These are phyloP conservation scores for Myioborus miniatus DNA, from an alignment of 2,797 vertebrate genomes.

Conservation along the genomic window DNA sequence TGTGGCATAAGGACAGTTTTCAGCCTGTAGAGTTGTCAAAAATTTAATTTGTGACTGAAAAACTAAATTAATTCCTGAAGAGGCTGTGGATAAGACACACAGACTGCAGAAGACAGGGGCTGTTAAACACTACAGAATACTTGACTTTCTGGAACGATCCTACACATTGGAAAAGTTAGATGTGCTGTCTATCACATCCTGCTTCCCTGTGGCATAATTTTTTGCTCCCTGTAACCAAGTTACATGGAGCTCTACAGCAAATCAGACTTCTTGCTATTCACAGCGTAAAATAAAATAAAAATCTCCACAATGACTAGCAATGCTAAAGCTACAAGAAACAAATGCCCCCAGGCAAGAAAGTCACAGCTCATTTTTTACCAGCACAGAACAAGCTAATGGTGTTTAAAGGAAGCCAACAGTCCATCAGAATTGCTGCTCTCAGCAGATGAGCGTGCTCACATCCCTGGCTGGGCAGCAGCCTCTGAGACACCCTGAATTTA, in stretches of 20 bases:
- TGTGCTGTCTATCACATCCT: background rate
- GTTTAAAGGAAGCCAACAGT: background rate
- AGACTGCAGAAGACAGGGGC: background rate
- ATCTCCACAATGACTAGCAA: background rate
- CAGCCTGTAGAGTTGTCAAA: background rate
- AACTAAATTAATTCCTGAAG: background rate
- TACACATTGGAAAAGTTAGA: background rate
- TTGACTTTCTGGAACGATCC: background rate
- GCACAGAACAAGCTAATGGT: slow-evolving; percentile 1
- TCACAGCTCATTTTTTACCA: slow-evolving; percentile 23
- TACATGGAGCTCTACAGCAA: background rate
- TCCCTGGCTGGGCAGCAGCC: background rate
- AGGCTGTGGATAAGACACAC: background rate
- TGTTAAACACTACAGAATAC: background rate
- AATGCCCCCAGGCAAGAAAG: slow-evolving; percentile 9
- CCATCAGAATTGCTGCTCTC: slow-evolving; percentile 6
- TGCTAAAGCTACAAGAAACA: slow-evolving; percentile 14
- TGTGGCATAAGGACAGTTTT: background rate
- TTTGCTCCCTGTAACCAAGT: background rate
- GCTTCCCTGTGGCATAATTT: background rate
- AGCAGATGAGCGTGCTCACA: background rate
- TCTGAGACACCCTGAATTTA: background rate
- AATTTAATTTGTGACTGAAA: background rate
- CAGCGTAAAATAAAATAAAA: slow-evolving; percentile 12
- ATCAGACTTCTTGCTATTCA: background rate